Evolutionary conservation across 2,113 vertebrate species (phyloP).

Genomic region (Bos taurus): ARS-UCD2.0 NC_037349.1:57657501-57658000

Average conservation of each 20-base stretch:
- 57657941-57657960: not conserved
- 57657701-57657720: not conserved
- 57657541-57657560: not conserved
- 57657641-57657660: not conserved
- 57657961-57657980: not conserved
- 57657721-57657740: not conserved
- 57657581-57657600: not conserved
- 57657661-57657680: not conserved
- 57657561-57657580: not conserved
- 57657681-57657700: rapidly evolving
- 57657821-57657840: not conserved
- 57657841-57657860: not conserved
- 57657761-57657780: not conserved
- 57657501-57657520: not conserved
- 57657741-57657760: not conserved
- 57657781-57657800: not conserved
- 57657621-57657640: not conserved
- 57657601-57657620: not conserved
- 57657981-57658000: not conserved
- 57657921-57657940: not conserved
- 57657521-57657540: not conserved
- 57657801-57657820: not conserved
- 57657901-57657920: not conserved
- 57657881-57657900: not conserved
- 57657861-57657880: not conserved